Evolutionary conservation across 2,888 invertebrate species (phyloP).

Genomic region (Cistogaster globosa): DNA sequence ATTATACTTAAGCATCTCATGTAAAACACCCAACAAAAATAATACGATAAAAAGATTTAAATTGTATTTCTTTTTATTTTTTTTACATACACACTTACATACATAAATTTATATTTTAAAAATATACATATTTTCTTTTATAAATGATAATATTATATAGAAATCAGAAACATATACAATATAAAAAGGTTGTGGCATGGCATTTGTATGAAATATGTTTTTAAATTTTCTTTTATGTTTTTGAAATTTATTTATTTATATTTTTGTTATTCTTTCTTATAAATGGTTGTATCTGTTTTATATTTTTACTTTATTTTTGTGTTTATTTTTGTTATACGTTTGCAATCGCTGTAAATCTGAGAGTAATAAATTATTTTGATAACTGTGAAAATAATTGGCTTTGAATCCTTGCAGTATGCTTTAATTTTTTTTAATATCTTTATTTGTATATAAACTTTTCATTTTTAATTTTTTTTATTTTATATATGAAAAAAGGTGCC

Average conservation of each 20-base stretch:
- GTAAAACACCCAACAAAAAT: constrained; percentile 6
- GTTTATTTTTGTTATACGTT: constrained; percentile 14
- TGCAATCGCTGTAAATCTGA: constrained; percentile 66
- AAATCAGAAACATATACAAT: background rate
- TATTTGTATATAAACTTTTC: background rate
- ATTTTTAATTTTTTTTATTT: background rate
- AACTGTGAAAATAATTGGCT: constrained; percentile 71
- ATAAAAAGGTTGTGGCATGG: background rate
- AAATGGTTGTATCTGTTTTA: constrained; percentile 42
- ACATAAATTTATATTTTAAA: background rate
- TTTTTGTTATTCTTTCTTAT: constrained; percentile 1
- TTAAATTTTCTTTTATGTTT: constrained; percentile 59
- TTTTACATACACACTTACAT: background rate
- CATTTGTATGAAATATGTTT: constrained; percentile 44
- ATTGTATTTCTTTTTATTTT: constrained; percentile 15
- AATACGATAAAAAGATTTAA: constrained; percentile 46
- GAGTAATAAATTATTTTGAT: constrained; percentile 71
- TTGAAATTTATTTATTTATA: constrained; percentile 49
- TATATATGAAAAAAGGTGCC: background rate
- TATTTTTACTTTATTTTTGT: constrained; percentile 24
- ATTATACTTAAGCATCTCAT: background rate
- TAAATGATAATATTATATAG: constrained; percentile 3
- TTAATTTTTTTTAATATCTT: constrained; percentile 33
- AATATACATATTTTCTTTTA: constrained; percentile 31
- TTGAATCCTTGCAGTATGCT: constrained; percentile 69